Base-by-base conservation (phyloP, 2,797 vertebrate genomes). In the Phoebastria nigripes region DNA sequence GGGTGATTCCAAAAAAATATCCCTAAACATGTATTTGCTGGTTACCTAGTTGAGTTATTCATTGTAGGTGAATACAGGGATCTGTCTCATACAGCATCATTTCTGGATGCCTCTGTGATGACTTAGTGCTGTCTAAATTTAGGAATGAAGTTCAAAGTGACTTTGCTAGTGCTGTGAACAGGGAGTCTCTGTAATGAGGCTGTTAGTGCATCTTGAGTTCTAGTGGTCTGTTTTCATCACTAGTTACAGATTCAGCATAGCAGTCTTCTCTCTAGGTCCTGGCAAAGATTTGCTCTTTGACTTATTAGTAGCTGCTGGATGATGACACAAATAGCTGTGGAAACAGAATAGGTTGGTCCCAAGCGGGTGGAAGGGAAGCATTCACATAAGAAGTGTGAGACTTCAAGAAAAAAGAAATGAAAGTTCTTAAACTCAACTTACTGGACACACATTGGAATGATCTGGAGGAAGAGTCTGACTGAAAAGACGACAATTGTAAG, bases 111-210 rank as follows among this genome's bases (percentile, higher is more conserved):
- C 70, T 87, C 66, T 87, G 44, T 41, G 70, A 79, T 87, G 78
- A 69, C 46, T 86, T 92, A 55, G 73, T 55, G 72, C 70, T 90
- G 73, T 74, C 81, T 89, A 90, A 94, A 87, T 93, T 94, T 87
- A 89, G 69, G 41, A 84, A 63, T 81, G 5, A 93, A 84, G 41
- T 79, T 94, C 78, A 63, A 93, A 93, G 78, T 93, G 70, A 65
- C 66, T 92, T 91, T 59, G 33, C 35, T 90, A 52, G n/a, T 74
- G n/a, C 47, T 84, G 26, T 81, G 54, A 89, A 41, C 37, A 52
- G 41, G 66, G 46, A 81, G n/a, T 5, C 33, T 84, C 78, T 79
- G 28, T 84, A 65, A 63, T 65, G 46, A 84, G 41, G 25, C 59
- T 73, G 35, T 52, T 84, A 59, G 31, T 67, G 65, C 58, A 91